Evolutionary conservation across 1,140 invertebrate species (phyloP).

Genomic region (Lasioglossum albipes): DNA sequence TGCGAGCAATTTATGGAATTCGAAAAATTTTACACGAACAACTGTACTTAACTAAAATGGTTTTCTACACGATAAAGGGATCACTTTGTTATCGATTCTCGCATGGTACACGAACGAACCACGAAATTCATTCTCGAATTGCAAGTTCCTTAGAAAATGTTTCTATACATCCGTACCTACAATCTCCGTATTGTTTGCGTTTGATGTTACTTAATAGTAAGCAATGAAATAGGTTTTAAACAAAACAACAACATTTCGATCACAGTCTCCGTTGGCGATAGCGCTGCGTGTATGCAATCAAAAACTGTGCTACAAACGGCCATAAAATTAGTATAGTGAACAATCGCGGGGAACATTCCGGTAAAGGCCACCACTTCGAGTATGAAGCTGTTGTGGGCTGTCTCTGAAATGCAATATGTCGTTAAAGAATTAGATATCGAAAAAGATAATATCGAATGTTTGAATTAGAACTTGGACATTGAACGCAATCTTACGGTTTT

Average conservation of each 20-base stretch:
- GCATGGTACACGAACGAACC: neutral
- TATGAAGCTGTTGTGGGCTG: constrained; percentile 56
- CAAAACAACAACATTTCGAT: constrained; percentile 61
- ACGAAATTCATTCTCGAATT: neutral
- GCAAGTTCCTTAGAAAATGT: neutral
- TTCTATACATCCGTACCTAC: neutral
- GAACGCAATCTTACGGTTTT: constrained; percentile 45
- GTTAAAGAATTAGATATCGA: neutral
- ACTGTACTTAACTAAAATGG: no score
- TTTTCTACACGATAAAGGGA: neutral
- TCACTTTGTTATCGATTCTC: neutral
- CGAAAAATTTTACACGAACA: neutral
- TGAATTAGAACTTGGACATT: neutral
- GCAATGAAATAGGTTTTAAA: constrained; percentile 38
- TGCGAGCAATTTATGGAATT: constrained; percentile 7
- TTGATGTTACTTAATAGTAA: constrained; percentile 50
- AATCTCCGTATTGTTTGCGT: constrained; percentile 50
- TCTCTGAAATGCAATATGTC: constrained; percentile 46
- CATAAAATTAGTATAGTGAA: constrained; percentile 81
- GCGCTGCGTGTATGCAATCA: constrained; percentile 72
- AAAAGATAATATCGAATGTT: constrained; percentile 13
- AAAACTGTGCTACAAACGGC: constrained; percentile 81
- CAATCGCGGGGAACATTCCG: constrained; percentile 80
- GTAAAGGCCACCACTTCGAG: constrained; percentile 81
- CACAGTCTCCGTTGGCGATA: constrained; percentile 75